Percentiles rank a stretch among this genome's conserved stretches.
phyloP scores from a whole-genome alignment of 2,797 vertebrate species.

The Spheniscus humboldti region DNA sequence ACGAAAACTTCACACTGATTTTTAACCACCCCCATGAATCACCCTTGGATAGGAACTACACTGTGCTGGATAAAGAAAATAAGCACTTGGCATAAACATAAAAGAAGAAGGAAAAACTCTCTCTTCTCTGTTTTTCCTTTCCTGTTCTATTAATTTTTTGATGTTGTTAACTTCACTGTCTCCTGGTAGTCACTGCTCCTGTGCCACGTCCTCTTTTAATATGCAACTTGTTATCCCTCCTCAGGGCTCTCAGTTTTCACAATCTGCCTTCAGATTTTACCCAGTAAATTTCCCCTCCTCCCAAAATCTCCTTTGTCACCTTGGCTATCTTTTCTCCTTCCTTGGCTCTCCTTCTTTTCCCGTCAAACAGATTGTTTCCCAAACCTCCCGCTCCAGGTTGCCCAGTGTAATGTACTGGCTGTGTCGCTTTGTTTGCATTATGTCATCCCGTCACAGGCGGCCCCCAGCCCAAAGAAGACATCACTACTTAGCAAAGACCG shows the following conservation, averaged over 20 bases:
- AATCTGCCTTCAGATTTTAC: background rate
- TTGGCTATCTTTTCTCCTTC: background rate
- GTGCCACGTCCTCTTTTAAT: background rate
- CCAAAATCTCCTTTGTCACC: background rate
- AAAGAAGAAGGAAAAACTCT: background rate
- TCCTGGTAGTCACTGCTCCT: background rate
- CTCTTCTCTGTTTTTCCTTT: background rate
- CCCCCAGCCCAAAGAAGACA: background rate
- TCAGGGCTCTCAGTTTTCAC: background rate
- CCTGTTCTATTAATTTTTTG: background rate
- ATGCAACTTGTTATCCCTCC: rapidly evolving
- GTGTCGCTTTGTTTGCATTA: background rate
- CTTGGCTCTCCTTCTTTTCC: background rate
- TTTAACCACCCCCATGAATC: background rate
- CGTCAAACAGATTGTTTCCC: background rate
- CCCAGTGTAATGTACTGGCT: background rate
- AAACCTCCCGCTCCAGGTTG: background rate
- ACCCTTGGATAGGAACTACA: background rate
- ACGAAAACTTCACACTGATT: background rate
- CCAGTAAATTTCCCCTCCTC: background rate
- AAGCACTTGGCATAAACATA: background rate
- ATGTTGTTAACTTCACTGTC: background rate
- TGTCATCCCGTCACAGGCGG: background rate
- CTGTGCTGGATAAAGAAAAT: background rate
- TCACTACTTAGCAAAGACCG: background rate